Conservation (phyloP, 1,140 invertebrate genomes). For the Caligus rogercresseyi region DNA sequence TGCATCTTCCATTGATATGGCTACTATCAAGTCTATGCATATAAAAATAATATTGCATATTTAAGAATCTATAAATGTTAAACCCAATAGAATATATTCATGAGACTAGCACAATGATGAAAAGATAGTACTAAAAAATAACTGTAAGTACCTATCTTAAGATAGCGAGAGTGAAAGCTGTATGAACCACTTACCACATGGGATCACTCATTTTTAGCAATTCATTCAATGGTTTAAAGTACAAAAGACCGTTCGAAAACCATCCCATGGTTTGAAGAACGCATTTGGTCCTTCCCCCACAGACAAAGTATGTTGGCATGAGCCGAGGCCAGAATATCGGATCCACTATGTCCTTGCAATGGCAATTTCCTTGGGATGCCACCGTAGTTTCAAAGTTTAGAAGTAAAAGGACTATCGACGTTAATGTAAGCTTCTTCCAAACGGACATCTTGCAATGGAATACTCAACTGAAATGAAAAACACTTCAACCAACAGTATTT, state of each 20-base stretch:
- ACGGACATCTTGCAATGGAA: neutral
- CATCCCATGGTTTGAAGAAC: neutral
- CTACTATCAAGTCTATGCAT: no score
- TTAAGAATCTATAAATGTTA: no score
- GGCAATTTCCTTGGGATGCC: neutral
- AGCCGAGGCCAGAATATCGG: neutral
- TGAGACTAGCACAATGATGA: no score
- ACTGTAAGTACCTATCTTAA: no score
- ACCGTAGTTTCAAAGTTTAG: neutral
- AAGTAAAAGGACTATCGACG: neutral
- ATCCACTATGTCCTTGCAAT: neutral
- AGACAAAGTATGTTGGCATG: neutral
- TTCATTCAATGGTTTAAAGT: neutral
- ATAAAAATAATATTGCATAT: no score
- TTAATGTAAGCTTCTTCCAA: neutral
- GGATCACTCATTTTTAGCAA: neutral
- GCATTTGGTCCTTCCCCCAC: neutral
- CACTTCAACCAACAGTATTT: no score
- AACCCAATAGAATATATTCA: no score
- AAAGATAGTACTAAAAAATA: no score
- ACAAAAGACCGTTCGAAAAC: neutral
- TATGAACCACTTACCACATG: neutral
- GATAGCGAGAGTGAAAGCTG: no score
- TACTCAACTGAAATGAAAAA: neutral
- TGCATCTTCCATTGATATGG: no score